These are phyloP conservation scores for Labrus mixtus DNA, from an alignment of 2,113 vertebrate genomes.

Conservation along the genomic window DNA sequence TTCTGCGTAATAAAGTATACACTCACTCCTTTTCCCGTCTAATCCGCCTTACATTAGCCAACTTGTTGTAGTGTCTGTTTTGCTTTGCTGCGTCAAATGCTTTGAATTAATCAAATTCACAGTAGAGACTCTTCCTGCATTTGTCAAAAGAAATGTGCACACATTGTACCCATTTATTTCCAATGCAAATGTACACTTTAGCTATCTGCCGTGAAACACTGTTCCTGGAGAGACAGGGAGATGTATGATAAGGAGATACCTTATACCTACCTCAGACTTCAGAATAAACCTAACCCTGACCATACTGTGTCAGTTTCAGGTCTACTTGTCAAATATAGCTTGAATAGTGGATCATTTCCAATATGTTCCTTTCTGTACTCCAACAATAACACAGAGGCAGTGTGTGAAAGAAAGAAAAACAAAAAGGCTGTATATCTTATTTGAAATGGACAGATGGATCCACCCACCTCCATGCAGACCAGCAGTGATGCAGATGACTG, in stretches of 20 bases:
- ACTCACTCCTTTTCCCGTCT: slow-evolving; percentile 21
- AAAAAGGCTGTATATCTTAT: neutral
- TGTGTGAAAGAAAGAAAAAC: too few species aligned
- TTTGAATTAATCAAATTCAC: slow-evolving; percentile 60
- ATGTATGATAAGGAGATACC: neutral
- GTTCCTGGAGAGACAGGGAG: neutral
- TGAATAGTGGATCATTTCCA: neutral
- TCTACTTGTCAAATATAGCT: neutral
- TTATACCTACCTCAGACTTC: neutral
- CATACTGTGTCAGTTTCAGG: neutral
- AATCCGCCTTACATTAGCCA: neutral
- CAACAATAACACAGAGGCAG: neutral
- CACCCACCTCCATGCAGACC: neutral
- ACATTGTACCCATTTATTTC: neutral
- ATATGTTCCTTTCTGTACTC: neutral
- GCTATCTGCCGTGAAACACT: too few species aligned
- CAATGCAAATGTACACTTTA: slow-evolving; percentile 44
- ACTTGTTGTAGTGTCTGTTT: neutral
- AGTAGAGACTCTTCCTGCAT: slow-evolving; percentile 3
- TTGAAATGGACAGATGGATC: neutral
- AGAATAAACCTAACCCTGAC: too few species aligned
- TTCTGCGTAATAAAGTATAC: neutral
- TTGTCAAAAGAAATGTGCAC: neutral
- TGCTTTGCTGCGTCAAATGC: neutral
- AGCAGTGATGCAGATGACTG: neutral